Base-by-base conservation (phyloP, 2,888 invertebrate genomes). In the Xylota segnis region DNA sequence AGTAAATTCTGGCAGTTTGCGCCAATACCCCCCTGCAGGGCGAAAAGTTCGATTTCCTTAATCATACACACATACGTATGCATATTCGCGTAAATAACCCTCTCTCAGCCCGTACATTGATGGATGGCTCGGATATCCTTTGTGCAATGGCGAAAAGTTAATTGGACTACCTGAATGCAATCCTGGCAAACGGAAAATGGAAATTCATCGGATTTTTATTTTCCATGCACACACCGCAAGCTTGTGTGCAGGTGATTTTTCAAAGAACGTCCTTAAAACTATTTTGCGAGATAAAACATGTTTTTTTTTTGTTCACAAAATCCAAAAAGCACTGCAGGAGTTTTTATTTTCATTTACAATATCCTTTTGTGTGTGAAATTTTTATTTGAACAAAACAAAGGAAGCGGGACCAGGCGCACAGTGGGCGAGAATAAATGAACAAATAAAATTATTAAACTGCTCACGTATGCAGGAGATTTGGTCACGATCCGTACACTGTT, bases 401-500 rank as follows among this genome's bases (percentile, higher is more conserved):
- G 27, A 16, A 14, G 45, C 9, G 3, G n/a, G 32, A n/a, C n/a
- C 40, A 16, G 54, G 1, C 5, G n/a, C 2, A 37, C 6, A 12
- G 16, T 34, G 4, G 37, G 4, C 16, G 14, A 7, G 18, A 27
- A 23, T 27, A n/a, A 40, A 50, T 47, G 12, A 78, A 32, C 50
- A 47, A 79, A 78, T 72, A 78, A 75, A 75, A 54, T 75, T 79
- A 65, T 65, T 75, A 86, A 76, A 54, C 76, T 37, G 52, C 84
- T 86, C 84, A 86, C 81, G 84, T 86, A 75, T 76, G 76, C 84
- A 68, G 66, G 61, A 86, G 71, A 87, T 88, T 88, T 88, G 88
- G 86, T 87, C 88, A 88, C 88, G 88, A 87, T 87, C 88, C 76
- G 78, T 54, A 70, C 82, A 65, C 81, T 70, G 87, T 88, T 88